Percentiles rank a stretch among this genome's conserved stretches.
These are phyloP conservation scores for Andrena bicolor DNA, from an alignment of 2,888 invertebrate genomes.

Conservation along the genomic window DNA sequence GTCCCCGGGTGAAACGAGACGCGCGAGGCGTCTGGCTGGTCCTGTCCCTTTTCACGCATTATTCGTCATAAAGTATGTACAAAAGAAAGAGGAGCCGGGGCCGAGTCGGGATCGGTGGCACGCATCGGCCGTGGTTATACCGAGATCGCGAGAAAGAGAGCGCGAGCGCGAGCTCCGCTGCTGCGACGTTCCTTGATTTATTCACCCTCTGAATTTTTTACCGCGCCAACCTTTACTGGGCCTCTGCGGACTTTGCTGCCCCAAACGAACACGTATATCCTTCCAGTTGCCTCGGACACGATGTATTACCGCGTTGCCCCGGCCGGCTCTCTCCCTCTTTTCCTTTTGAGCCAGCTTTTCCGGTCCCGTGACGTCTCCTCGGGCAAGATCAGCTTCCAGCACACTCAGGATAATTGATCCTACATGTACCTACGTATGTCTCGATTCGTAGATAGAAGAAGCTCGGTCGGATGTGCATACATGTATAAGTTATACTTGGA, in stretches of 20 bases:
- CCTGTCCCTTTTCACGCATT: slow-evolving; percentile 66
- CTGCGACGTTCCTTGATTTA: slow-evolving; percentile 81
- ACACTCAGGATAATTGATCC: slow-evolving; percentile 54
- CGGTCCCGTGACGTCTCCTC: slow-evolving; percentile 26
- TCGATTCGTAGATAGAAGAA: not conserved
- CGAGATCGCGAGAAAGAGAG: slow-evolving; percentile 51
- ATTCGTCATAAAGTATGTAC: slow-evolving; percentile 73
- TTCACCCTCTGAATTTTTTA: slow-evolving; percentile 83
- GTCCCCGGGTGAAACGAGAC: slow-evolving; percentile 49
- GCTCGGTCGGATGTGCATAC: no score
- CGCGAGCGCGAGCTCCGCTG: slow-evolving; percentile 64
- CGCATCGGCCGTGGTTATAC: slow-evolving; percentile 75
- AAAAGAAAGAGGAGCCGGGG: slow-evolving; percentile 56
- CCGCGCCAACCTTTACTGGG: slow-evolving; percentile 62
- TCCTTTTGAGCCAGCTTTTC: slow-evolving; percentile 29
- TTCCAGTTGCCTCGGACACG: slow-evolving; percentile 58
- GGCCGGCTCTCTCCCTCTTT: not conserved
- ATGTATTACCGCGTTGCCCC: slow-evolving; percentile 54
- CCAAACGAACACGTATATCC: slow-evolving; percentile 66
- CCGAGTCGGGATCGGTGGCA: slow-evolving; percentile 36
- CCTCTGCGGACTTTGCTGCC: slow-evolving; percentile 67
- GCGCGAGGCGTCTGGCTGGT: slow-evolving; percentile 43
- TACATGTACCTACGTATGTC: slow-evolving; percentile 20
- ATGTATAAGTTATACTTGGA: no score
- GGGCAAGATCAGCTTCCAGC: slow-evolving; percentile 36